These are phyloP conservation scores for Rhinopomastus cyanomelas DNA, from an alignment of 2,113 vertebrate genomes.

Conservation along the genomic window DNA sequence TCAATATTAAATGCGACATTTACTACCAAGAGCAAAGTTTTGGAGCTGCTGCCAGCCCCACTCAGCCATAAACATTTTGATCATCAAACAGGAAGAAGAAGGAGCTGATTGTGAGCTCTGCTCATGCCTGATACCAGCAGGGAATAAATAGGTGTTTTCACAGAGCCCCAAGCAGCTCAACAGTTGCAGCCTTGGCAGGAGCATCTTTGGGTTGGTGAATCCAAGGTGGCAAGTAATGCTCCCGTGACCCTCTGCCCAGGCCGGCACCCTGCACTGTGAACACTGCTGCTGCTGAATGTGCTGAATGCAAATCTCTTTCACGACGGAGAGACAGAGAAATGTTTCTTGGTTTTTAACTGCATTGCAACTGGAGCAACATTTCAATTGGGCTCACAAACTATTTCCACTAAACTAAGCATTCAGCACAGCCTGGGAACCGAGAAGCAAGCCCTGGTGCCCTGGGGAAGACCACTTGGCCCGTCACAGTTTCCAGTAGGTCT, in stretches of 20 bases:
- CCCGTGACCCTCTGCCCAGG: background rate
- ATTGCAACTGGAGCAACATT: background rate
- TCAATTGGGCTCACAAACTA: background rate
- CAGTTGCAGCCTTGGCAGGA: background rate
- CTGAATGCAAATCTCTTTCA: background rate
- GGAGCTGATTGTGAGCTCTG: background rate
- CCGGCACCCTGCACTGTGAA: background rate
- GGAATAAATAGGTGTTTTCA: background rate
- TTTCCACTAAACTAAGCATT: background rate
- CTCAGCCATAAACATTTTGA: conserved; percentile 53
- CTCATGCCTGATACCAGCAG: accelerated
- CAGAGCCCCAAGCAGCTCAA: background rate
- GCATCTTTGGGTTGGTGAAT: background rate
- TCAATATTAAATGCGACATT: conserved; percentile 63
- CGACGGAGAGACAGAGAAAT: background rate
- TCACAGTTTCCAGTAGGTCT: background rate
- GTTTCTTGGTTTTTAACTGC: background rate
- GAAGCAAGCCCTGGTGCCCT: background rate
- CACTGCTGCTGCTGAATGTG: background rate
- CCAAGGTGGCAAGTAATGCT: accelerated
- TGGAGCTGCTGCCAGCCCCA: conserved; percentile 53
- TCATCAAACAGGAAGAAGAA: background rate
- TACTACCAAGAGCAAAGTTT: conserved; percentile 62
- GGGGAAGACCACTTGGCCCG: background rate
- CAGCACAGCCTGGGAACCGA: accelerated